These are phyloP conservation scores for Labrus mixtus DNA, from an alignment of 2,113 vertebrate genomes.

Conservation along the genomic window DNA sequence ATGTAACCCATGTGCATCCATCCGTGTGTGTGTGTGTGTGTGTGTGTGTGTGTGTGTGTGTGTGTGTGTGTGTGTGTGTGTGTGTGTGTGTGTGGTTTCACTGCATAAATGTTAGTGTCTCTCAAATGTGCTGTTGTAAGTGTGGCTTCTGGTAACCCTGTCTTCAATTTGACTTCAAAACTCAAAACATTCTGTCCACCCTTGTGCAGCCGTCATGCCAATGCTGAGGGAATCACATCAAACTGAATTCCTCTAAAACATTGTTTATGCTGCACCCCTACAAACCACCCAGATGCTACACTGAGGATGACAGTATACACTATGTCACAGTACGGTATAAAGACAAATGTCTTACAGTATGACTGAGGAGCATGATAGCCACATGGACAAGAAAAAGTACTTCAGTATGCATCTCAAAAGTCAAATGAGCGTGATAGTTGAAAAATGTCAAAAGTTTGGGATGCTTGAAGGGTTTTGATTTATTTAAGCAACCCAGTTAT, in stretches of 20 bases:
- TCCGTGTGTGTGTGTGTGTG: slow-evolving; percentile 42
- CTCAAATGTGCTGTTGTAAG: slow-evolving; percentile 56
- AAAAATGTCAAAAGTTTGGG: too few species aligned
- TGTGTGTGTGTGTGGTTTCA: slow-evolving; percentile 56
- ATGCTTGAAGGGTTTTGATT: too few species aligned
- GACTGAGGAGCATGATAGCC: slow-evolving; percentile 1
- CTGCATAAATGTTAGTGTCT: slow-evolving; percentile 65
- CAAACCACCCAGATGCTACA: slow-evolving; percentile 54
- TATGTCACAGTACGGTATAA: slow-evolving; percentile 20
- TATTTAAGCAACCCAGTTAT: too few species aligned
- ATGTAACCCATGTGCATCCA: slow-evolving; percentile 10
- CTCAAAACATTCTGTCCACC: slow-evolving; percentile 60
- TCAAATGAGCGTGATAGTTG: background rate
- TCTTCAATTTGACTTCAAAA: slow-evolving; percentile 69
- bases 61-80: slow-evolving; percentile 48
- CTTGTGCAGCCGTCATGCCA: slow-evolving; percentile 43
- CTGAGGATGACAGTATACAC: slow-evolving; percentile 30
- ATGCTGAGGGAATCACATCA: slow-evolving; percentile 37
- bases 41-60: slow-evolving; percentile 50
- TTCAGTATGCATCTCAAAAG: background rate
- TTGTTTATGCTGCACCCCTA: slow-evolving; percentile 63
- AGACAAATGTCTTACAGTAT: slow-evolving; percentile 8
- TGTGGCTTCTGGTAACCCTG: slow-evolving; percentile 31
- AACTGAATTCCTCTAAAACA: background rate
- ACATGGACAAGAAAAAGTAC: background rate